Base-by-base conservation (phyloP, 2,113 vertebrate genomes). In the Macheiramphus alcinus region DNA sequence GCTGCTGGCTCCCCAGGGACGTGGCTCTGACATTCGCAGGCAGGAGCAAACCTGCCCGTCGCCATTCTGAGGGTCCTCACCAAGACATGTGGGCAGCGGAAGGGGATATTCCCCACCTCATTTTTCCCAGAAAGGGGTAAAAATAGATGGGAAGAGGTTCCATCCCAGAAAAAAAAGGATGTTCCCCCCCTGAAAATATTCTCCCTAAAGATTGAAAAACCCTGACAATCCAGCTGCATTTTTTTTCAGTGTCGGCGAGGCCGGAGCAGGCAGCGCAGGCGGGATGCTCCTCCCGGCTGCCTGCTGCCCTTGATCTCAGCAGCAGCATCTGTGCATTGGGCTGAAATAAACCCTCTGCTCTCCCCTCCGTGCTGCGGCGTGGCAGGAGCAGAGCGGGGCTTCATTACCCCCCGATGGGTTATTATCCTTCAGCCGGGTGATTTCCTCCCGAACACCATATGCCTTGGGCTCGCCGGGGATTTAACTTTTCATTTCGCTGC, bases 371-470 rank as follows among this genome's bases (percentile, higher is more conserved):
- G 20, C 71, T 14, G 42, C 38, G 3, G 56, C 13, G 10, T 47
- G 70, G 56, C 52, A 68, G 80, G 74, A 93, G 88, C 45, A 0
- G 71, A 89, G 86, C 53, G 9, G 58, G 52, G 79, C 80, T 85
- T 22, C 32, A 50, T 23, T 31, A 58, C 88, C 94, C 93, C 96
- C 90, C 20, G 74, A 43, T 16, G 95, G 88, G 62, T 88, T 72
- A 86, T 96, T 94, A 62, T 95, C 92, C 91, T 23, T 50, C 95
- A 11, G 81, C 85, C 63, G 70, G 86, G n/a, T 74, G 59, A 53
- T 88, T 90, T 85, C 75, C 92, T 94, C 90, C 95, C 58, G 83
- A 80, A 43, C 92, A 34, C 96, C 95, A 96, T 95, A 95, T 97
- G 97, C 91, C 96, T 23, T 45, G 15, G 88, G 63, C 88, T 87